Evolutionary conservation across 2,113 vertebrate genomes (phyloP).

Genomic region (Xiphophorus hellerii): DNA sequence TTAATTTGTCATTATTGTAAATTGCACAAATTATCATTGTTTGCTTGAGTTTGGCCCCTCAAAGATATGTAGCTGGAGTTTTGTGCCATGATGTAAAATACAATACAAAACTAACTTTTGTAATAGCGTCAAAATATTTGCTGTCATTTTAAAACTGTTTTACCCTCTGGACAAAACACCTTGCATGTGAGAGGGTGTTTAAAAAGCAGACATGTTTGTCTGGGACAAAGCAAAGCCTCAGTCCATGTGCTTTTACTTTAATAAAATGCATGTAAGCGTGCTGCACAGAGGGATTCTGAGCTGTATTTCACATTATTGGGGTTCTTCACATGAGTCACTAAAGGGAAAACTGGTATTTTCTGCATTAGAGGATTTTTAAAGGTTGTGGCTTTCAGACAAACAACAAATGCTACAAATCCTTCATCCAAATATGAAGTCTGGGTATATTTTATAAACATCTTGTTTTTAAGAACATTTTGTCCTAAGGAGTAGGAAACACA

Average conservation of each 20-base stretch:
- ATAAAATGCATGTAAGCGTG: not conserved
- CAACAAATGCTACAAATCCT: not conserved
- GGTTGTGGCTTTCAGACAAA: constrained; percentile 6
- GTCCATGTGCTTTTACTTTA: not conserved
- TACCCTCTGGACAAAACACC: not conserved
- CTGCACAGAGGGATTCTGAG: not conserved
- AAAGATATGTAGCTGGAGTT: not conserved
- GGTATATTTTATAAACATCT: not conserved
- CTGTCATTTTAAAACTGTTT: not conserved
- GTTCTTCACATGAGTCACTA: not conserved
- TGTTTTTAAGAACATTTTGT: not conserved
- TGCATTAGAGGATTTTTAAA: constrained; percentile 9
- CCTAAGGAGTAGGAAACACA: not conserved
- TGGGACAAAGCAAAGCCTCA: not conserved
- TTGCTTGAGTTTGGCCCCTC: not conserved
- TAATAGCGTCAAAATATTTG: not conserved
- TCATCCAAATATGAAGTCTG: constrained; percentile 13
- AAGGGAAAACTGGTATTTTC: not conserved
- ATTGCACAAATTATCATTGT: not conserved
- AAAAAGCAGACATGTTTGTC: not conserved
- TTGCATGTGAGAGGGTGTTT: not conserved
- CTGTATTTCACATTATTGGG: not conserved
- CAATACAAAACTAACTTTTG: not conserved
- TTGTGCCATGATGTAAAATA: not conserved
- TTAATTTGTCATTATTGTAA: no score